Conservation (phyloP, 2,888 invertebrate genomes). For the Cordilura impudica region DNA sequence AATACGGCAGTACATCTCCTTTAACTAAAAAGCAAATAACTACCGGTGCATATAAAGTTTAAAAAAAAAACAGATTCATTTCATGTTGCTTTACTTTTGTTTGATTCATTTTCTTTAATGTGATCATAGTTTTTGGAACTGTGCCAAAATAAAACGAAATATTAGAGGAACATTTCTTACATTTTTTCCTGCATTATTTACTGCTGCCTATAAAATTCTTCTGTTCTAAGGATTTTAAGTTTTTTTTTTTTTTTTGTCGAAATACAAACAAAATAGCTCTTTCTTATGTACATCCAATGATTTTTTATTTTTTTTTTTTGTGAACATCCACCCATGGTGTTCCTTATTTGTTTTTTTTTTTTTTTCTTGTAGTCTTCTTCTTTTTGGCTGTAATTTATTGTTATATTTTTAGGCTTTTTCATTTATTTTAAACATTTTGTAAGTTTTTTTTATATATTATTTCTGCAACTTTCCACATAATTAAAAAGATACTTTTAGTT, state of each 20-base stretch:
- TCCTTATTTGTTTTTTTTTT: too few relatives aligned
- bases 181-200: constrained; percentile 44
- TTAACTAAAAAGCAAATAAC: constrained; percentile 16
- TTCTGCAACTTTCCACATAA: constrained; percentile 51
- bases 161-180: neutral
- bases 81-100: neutral
- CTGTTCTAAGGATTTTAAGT: constrained; percentile 26
- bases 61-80: constrained; percentile 30
- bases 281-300: too few relatives aligned
- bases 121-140: constrained; percentile 55
- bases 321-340: neutral
- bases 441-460: neutral
- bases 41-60: neutral
- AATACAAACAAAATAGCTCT: too few relatives aligned
- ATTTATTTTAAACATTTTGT: constrained; percentile 35
- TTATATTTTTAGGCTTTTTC: constrained; percentile 16
- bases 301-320: neutral
- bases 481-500: constrained; percentile 47
- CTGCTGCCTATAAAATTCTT: constrained; percentile 17
- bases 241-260: neutral
- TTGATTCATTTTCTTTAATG: constrained; percentile 55
- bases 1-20: constrained; percentile 7
- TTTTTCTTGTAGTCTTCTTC: neutral
- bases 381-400: constrained; percentile 2
- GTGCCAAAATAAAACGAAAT: constrained; percentile 33